Evolutionary conservation across 2,888 invertebrate genomes (phyloP).

Genomic region (Pyrgus malvae): DNA sequence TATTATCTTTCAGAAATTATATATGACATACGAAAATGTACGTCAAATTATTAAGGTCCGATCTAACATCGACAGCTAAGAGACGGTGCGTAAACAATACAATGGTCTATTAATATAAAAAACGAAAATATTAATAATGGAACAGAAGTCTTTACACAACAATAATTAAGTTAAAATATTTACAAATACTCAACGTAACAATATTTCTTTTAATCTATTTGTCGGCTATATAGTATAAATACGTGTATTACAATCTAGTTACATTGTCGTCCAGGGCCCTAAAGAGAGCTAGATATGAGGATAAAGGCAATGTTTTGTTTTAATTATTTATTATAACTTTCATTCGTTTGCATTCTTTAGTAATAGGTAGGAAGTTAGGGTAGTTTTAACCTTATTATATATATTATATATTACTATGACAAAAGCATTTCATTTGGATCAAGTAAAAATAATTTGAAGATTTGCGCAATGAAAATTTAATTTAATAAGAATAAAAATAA

Average conservation of each 20-base stretch:
- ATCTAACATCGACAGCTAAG: constrained; percentile 2
- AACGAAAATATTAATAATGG: constrained; percentile 46
- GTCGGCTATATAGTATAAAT: constrained; percentile 25
- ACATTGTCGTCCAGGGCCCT: constrained; percentile 6
- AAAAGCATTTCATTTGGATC: no score
- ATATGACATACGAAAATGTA: no score
- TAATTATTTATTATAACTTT: not conserved
- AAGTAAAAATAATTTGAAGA: no score
- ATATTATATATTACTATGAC: no score
- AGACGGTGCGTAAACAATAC: constrained; percentile 14
- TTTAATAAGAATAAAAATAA: no score
- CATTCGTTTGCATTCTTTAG: no score
- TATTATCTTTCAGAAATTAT: not conserved
- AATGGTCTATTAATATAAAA: constrained; percentile 29
- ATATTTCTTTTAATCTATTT: constrained; percentile 44
- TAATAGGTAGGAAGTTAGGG: no score
- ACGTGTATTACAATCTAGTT: not conserved
- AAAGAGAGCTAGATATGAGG: not conserved
- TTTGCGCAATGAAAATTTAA: no score
- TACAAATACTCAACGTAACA: constrained; percentile 65
- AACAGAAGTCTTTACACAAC: constrained; percentile 73
- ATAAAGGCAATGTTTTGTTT: not conserved
- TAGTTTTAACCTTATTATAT: no score
- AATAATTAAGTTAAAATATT: constrained; percentile 64
- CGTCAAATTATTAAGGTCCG: not conserved